Evolutionary conservation across 2,888 invertebrate species (phyloP).

Genomic region (Dermolepida albohirtum): DNA sequence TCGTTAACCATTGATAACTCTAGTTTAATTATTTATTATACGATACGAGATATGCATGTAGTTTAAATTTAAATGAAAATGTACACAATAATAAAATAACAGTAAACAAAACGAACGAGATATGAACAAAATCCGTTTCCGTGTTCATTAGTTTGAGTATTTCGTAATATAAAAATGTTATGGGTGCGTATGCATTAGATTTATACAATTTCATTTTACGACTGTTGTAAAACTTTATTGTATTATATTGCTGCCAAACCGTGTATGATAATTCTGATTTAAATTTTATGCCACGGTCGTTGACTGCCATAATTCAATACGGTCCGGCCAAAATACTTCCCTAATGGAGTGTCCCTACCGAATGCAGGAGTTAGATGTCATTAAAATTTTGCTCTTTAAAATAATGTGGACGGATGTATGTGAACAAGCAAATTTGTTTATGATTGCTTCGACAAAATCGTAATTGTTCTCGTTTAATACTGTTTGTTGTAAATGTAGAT

Average conservation of each 20-base stretch:
- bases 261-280: slow-evolving; percentile 35
- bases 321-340: slow-evolving; percentile 13
- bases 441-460: neutral
- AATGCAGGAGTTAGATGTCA: slow-evolving; percentile 11
- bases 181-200: slow-evolving; percentile 20
- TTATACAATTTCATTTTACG: slow-evolving; percentile 30
- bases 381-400: slow-evolving; percentile 8
- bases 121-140: slow-evolving; percentile 2
- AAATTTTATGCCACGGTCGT: slow-evolving; percentile 31
- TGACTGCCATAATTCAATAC: slow-evolving; percentile 35
- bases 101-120: neutral
- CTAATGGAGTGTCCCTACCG: slow-evolving; percentile 21
- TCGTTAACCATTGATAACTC: too few species aligned
- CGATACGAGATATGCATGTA: too few species aligned
- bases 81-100: neutral
- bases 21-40: too few species aligned
- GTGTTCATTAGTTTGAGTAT: slow-evolving; percentile 15
- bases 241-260: slow-evolving; percentile 29
- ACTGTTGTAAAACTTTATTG: slow-evolving; percentile 31
- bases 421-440: neutral
- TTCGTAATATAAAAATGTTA: slow-evolving; percentile 26
- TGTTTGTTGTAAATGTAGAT: too few species aligned
- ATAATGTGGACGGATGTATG: neutral
- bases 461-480: too few species aligned
- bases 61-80: neutral